Evolutionary conservation across 2,113 vertebrate species (phyloP).

Genomic region (Nannospalax galili): DNA sequence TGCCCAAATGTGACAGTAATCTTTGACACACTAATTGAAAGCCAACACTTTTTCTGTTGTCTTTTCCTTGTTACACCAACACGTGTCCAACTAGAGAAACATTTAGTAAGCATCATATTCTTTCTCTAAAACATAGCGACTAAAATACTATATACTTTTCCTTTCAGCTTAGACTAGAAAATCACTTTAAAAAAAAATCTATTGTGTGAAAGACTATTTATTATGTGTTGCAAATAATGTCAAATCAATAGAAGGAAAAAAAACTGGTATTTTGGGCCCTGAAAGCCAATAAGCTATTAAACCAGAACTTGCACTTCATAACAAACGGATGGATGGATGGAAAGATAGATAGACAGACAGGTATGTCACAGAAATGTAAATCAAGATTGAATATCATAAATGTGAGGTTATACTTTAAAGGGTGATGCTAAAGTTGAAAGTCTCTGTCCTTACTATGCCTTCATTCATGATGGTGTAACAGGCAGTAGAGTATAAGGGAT

Average conservation of each 20-base stretch:
- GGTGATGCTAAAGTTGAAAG: background rate
- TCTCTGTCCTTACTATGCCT: background rate
- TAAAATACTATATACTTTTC: background rate
- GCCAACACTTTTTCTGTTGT: background rate
- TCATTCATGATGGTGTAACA: background rate
- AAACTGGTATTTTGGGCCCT: background rate
- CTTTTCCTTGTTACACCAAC: background rate
- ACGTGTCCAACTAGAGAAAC: background rate
- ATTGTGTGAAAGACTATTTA: background rate
- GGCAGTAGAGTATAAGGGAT: rapidly evolving
- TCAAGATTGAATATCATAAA: too few relatives aligned
- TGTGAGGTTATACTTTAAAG: background rate
- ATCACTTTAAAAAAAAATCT: background rate
- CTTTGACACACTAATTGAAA: background rate
- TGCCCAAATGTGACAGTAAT: background rate
- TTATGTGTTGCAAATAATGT: background rate
- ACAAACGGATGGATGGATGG: background rate
- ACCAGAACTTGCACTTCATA: background rate
- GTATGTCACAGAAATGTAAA: too few relatives aligned
- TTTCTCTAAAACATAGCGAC: background rate
- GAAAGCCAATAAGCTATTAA: background rate
- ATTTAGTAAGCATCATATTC: background rate
- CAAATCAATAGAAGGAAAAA: background rate
- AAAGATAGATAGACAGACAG: too few relatives aligned
- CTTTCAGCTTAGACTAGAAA: background rate